Evolutionary conservation across 2,888 invertebrate species (phyloP).

Genomic region (Xanthia togata): DNA sequence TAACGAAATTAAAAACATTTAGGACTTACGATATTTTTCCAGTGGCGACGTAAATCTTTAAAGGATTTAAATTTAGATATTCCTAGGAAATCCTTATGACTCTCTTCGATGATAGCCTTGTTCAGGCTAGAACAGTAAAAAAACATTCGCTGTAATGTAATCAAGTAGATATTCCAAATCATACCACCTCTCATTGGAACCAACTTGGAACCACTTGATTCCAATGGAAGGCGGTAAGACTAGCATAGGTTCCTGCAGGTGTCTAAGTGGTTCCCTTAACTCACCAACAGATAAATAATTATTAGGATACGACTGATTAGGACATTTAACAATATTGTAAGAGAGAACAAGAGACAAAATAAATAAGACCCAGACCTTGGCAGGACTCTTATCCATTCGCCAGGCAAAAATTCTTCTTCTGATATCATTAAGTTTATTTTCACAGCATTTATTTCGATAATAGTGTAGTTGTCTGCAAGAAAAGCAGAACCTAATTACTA

Average conservation of each 20-base stretch:
- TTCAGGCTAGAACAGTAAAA: conserved; percentile 77
- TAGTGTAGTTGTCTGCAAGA: conserved; percentile 73
- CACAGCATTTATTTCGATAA: conserved; percentile 77
- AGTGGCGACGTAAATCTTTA: conserved; percentile 87
- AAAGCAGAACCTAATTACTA: background rate
- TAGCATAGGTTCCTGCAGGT: background rate
- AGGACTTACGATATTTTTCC: conserved; percentile 88
- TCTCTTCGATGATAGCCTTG: conserved; percentile 82
- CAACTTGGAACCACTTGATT: too few relatives aligned
- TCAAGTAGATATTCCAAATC: background rate
- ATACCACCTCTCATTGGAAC: background rate
- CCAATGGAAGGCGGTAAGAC: too few relatives aligned
- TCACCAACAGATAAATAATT: background rate
- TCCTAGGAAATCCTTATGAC: conserved; percentile 73
- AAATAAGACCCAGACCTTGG: conserved; percentile 76
- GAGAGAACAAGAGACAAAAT: background rate
- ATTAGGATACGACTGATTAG: background rate
- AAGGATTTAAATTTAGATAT: conserved; percentile 81
- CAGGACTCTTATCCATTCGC: conserved; percentile 82
- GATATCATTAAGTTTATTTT: conserved; percentile 79
- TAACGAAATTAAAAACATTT: background rate
- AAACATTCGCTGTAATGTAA: background rate
- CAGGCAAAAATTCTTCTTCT: conserved; percentile 74
- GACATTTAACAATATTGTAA: background rate
- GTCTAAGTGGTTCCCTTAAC: background rate